Evolutionary conservation across 1,140 invertebrate species (phyloP), one percentile per base, ranked within the genome.

Genomic region (Brachionus plicatilis): DNA sequence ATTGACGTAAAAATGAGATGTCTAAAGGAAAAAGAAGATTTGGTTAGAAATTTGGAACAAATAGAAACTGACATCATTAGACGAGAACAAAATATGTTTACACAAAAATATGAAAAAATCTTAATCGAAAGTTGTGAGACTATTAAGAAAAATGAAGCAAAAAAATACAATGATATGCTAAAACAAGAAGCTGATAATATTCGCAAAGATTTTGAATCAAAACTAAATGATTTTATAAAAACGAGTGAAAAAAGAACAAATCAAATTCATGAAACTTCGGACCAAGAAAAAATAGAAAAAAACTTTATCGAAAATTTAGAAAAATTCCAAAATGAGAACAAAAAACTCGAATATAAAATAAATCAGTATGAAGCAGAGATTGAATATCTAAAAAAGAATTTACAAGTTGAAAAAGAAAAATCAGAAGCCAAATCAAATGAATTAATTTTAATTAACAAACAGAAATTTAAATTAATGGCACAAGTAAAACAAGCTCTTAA

Each of bases 11-110:
- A 82, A 60, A 66, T 65, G 79, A 37, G 43, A 12, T 65, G 65
- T 82, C n/a, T 82, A 0, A 82, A 65, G 17, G 79, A 82, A 65
- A 82, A 82, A 82, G 79, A 82, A 45, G 79, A 82, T 12, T 29
- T 82, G 27, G 41, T 82, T 2, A 82, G 41, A 20, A 53, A 82
- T 65, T 47, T 82, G 29, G 79, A 82, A 33, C 37, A 65, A 82
- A 82, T 82, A n/a, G 79, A 82, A 65, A 53, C 60, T 66, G 79
- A 82, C 20, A 68, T 82, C 0, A 68, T 68, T 27, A 41, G 43
- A 45, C 24, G 43, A 27, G 72, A 76, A 12, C 29, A 68, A 24
- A 33, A 65, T 17, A n/a, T 20, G 12, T 68, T 65, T 20, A 47
- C 7, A 0, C n/a, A 82, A 27, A 60, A 82, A 65, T 82, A 65